These are phyloP conservation scores for Mionectes olivaceus DNA, from an alignment of 2,797 vertebrate genomes.

Conservation along the genomic window DNA sequence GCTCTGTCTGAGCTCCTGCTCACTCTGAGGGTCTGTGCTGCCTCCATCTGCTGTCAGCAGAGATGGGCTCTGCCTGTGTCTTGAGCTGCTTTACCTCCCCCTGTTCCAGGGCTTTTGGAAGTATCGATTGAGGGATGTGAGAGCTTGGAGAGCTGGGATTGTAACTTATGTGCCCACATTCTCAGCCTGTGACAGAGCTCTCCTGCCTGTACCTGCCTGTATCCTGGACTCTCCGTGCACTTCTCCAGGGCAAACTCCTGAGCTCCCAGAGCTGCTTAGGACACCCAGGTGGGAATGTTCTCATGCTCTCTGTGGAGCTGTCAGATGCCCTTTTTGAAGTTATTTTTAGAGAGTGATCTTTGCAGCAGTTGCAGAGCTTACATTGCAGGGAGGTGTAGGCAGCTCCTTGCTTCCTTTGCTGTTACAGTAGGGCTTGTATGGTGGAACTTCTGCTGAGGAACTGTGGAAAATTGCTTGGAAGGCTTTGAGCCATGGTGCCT, in stretches of 20 bases:
- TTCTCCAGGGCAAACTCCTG: background rate
- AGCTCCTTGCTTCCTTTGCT: conserved; percentile 43
- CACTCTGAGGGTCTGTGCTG: background rate
- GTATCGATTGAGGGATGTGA: background rate
- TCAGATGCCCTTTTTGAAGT: conserved; percentile 68
- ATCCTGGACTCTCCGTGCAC: background rate
- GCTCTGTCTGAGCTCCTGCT: background rate
- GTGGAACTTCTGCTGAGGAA: conserved; percentile 11
- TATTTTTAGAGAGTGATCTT: conserved; percentile 65
- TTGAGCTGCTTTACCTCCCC: background rate
- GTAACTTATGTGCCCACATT: fast-evolving
- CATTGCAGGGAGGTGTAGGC: conserved; percentile 50
- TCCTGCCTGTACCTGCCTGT: background rate
- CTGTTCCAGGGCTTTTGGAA: background rate
- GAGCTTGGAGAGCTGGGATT: background rate
- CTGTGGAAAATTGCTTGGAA: background rate
- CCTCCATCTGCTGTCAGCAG: background rate
- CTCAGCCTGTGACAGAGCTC: background rate
- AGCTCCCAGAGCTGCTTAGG: background rate
- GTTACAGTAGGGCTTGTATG: background rate
- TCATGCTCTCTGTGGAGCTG: background rate
- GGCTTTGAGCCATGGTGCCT: background rate
- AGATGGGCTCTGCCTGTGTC: background rate
- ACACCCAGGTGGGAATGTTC: conserved; percentile 44
- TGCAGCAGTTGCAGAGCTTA: conserved; percentile 52